Percentiles rank a stretch among this genome's conserved stretches.
phyloP scores from a whole-genome alignment of 2,113 vertebrate genomes.

The Vireo altiloquus region DNA sequence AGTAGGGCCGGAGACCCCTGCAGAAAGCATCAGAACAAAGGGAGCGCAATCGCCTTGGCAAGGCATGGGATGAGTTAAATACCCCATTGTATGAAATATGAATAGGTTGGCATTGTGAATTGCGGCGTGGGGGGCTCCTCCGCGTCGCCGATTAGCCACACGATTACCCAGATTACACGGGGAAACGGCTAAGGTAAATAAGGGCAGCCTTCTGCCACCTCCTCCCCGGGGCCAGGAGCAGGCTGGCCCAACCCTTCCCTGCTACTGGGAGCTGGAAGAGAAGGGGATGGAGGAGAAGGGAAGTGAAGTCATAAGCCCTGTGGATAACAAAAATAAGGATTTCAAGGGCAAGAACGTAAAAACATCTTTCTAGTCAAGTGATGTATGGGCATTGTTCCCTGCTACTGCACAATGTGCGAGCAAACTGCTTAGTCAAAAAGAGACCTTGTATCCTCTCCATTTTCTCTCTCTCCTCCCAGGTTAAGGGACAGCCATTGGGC shows the following conservation, averaged over 20 bases:
- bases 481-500: background rate
- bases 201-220: constrained; percentile 92
- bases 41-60: constrained; percentile 78
- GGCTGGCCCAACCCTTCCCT: constrained; percentile 61
- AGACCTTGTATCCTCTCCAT: background rate
- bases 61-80: constrained; percentile 91
- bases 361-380: constrained; percentile 61
- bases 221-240: constrained; percentile 69
- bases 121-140: constrained; percentile 75
- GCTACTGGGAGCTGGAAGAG: constrained; percentile 63
- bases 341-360: constrained; percentile 54
- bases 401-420: background rate
- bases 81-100: constrained; percentile 92
- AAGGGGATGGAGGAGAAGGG: constrained; percentile 6
- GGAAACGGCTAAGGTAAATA: constrained; percentile 90
- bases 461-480: background rate
- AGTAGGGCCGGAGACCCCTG: constrained; percentile 49
- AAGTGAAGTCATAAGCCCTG: constrained; percentile 34
- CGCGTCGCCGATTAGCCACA: constrained; percentile 89
- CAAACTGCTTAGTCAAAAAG: constrained; percentile 20
- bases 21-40: constrained; percentile 84
- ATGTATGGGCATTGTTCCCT: constrained; percentile 32
- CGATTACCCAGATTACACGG: constrained; percentile 97
- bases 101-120: constrained; percentile 88
- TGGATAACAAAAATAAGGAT: constrained; percentile 53